Evolutionary conservation across 2,113 vertebrate genomes (phyloP).

Genomic region (Acrocephalus arundinaceus): DNA sequence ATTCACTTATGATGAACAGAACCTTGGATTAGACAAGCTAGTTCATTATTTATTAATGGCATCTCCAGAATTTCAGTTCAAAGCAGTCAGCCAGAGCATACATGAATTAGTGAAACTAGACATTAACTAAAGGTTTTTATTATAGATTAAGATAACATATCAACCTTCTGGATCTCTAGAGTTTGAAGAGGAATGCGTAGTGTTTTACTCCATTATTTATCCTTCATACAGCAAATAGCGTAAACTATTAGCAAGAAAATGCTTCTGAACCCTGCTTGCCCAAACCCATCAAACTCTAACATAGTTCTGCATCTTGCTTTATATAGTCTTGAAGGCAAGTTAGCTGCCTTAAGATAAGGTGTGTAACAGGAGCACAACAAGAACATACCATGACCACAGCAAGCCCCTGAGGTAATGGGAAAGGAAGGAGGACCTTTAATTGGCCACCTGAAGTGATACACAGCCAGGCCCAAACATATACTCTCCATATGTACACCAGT

Average conservation of each 20-base stretch:
- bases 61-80: neutral
- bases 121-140: neutral
- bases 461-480: neutral
- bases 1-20: neutral
- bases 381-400: neutral
- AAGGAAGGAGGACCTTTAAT: neutral
- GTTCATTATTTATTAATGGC: neutral
- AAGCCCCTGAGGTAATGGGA: neutral
- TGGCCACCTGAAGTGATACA: neutral
- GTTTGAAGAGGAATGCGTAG: neutral
- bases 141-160: neutral
- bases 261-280: neutral
- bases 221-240: neutral
- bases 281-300: neutral
- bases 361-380: neutral
- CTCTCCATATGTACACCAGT: fast-evolving
- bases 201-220: neutral
- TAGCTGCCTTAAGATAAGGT: neutral
- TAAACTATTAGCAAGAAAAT: neutral
- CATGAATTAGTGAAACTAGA: neutral
- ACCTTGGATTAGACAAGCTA: neutral
- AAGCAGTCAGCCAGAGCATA: neutral
- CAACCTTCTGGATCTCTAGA: neutral
- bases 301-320: neutral
- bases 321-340: neutral